Evolutionary conservation across 2,113 vertebrate genomes (phyloP).

Genomic region (Verasper variegatus): DNA sequence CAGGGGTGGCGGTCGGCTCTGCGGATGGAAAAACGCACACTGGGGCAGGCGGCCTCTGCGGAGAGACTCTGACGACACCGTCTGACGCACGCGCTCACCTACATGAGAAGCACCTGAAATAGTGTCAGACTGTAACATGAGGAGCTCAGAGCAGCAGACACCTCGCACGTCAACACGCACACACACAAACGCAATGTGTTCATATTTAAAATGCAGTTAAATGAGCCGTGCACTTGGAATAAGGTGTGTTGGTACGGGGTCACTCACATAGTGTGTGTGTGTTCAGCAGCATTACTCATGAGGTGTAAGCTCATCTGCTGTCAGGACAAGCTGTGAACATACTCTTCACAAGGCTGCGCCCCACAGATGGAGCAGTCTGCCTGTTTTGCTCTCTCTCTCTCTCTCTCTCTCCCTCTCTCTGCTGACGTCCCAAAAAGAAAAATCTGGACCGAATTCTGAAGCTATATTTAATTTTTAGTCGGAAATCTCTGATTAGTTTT

Average conservation of each 20-base stretch:
- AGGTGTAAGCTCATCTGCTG: slow-evolving; percentile 66
- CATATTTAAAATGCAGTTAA: slow-evolving; percentile 57
- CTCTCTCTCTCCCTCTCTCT: slow-evolving; percentile 28
- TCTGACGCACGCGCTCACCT: slow-evolving; percentile 13
- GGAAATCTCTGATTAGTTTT: slow-evolving; percentile 1
- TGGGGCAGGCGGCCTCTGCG: slow-evolving; percentile 14
- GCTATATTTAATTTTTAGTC: slow-evolving; percentile 16
- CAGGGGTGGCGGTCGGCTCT: slow-evolving; percentile 21
- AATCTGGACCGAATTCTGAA: not conserved
- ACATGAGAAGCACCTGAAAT: slow-evolving; percentile 62
- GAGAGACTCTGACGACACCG: slow-evolving; percentile 48
- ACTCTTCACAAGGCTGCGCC: slow-evolving; percentile 51
- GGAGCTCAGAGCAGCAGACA: slow-evolving; percentile 31
- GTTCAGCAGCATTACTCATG: slow-evolving; percentile 58
- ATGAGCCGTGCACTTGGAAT: slow-evolving; percentile 37
- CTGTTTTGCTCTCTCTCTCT: slow-evolving; percentile 38
- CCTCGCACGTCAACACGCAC: slow-evolving; percentile 22
- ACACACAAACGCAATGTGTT: slow-evolving; percentile 16
- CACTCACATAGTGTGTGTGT: slow-evolving; percentile 27
- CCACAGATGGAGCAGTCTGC: slow-evolving; percentile 50
- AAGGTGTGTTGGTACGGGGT: slow-evolving; percentile 12
- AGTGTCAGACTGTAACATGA: slow-evolving; percentile 65
- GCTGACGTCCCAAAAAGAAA: slow-evolving; percentile 15
- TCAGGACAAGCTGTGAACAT: slow-evolving; percentile 72
- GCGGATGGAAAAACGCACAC: slow-evolving; percentile 26